Conservation (phyloP, 1,140 invertebrate genomes). For the Mizuhopecten yessoensis region DNA sequence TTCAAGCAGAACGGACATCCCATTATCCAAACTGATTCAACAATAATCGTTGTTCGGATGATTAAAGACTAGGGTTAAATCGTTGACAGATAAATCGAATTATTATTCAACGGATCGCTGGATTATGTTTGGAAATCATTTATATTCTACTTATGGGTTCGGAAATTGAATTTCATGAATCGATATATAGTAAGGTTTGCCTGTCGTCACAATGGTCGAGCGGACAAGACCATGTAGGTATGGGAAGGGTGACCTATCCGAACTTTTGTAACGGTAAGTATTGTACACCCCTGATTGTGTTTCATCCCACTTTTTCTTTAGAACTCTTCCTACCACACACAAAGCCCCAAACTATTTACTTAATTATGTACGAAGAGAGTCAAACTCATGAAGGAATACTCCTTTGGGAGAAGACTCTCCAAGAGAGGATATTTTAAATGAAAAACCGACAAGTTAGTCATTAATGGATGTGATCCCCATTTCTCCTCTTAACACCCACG, state of each 20-base stretch:
- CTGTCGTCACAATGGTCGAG: neutral
- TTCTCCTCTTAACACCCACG: too few species aligned
- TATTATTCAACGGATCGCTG: neutral
- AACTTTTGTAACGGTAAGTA: neutral
- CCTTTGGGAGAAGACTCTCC: too few species aligned
- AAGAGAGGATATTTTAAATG: too few species aligned
- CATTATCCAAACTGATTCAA: neutral
- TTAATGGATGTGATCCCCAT: too few species aligned
- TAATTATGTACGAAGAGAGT: neutral
- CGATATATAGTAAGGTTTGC: neutral
- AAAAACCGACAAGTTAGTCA: too few species aligned
- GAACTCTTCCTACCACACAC: neutral
- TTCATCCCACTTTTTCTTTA: neutral
- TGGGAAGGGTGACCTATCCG: neutral
- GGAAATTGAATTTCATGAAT: neutral
- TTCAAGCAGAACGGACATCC: slow-evolving; percentile 1
- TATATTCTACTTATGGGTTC: neutral
- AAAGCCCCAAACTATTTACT: neutral
- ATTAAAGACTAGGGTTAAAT: neutral
- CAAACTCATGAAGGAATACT: too few species aligned
- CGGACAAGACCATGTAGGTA: neutral
- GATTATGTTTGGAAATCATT: slow-evolving; percentile 22
- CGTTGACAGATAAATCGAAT: neutral
- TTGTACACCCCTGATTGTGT: neutral
- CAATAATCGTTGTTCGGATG: neutral